A percentile compares a stretch with the other conserved stretches of the same genome.
Evolutionary conservation across 2,113 vertebrate genomes (phyloP).

Genomic region (Crotalus horridus): DNA sequence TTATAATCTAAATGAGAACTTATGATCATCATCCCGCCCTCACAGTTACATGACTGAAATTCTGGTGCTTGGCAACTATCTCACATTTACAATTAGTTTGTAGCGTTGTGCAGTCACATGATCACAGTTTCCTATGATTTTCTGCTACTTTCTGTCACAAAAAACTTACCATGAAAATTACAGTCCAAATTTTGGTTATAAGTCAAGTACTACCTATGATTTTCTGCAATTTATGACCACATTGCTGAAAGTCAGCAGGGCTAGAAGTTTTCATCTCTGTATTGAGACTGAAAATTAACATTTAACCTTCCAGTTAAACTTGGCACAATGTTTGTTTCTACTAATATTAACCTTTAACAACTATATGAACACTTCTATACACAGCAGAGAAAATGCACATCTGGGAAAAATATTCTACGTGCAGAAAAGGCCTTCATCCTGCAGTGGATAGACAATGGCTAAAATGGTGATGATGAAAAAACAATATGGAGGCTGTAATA

Average conservation of each 20-base stretch:
- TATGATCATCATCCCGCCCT: background rate
- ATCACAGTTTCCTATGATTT: background rate
- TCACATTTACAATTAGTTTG: background rate
- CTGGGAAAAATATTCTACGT: background rate
- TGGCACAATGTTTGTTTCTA: background rate
- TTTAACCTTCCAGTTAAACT: background rate
- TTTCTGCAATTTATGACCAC: background rate
- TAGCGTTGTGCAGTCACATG: background rate
- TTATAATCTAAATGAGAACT: background rate
- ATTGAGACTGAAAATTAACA: background rate
- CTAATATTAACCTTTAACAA: background rate
- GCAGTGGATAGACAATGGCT: background rate
- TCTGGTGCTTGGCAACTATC: background rate
- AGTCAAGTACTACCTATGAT: background rate
- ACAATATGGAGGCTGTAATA: background rate
- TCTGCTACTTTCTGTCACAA: background rate
- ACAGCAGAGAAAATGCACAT: background rate
- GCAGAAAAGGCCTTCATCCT: background rate
- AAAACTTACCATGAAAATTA: background rate
- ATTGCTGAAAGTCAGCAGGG: background rate
- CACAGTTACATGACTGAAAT: background rate
- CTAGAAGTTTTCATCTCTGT: background rate
- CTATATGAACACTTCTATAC: background rate
- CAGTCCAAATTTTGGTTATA: background rate
- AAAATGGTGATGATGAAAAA: background rate